A percentile compares a stretch with the other conserved stretches of the same genome.
Evolutionary conservation across 2,113 vertebrate genomes (phyloP).

Genomic region (Ciconia boyciana): DNA sequence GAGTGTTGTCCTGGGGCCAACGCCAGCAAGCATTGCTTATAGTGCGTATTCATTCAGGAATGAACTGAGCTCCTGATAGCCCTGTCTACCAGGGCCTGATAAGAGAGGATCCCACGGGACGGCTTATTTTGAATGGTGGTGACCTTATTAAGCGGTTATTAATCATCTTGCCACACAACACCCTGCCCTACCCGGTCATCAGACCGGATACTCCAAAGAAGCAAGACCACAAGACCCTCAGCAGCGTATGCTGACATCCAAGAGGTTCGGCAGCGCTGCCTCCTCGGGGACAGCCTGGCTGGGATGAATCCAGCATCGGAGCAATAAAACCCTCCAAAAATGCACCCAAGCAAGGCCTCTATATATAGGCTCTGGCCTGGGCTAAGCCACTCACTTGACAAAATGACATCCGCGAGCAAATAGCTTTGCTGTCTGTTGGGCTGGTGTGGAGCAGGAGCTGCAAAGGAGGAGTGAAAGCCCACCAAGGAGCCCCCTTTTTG

Average conservation of each 20-base stretch:
- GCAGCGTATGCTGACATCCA: background rate
- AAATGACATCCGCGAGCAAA: constrained; percentile 50
- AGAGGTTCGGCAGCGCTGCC: background rate
- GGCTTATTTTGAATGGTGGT: constrained; percentile 11
- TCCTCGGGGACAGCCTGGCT: constrained; percentile 21
- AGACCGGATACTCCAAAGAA: background rate
- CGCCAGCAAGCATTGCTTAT: background rate
- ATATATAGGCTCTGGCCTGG: constrained; percentile 38
- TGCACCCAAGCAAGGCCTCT: constrained; percentile 24
- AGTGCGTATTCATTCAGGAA: constrained; percentile 45
- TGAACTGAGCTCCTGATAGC: constrained; percentile 20
- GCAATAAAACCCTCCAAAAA: constrained; percentile 46
- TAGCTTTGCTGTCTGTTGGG: constrained; percentile 35
- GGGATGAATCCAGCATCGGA: constrained; percentile 9
- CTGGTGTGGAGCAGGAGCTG: background rate
- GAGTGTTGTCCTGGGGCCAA: constrained; percentile 22
- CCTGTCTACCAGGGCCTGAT: constrained; percentile 38
- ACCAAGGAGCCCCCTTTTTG: background rate
- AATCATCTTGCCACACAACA: background rate
- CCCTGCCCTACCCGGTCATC: background rate
- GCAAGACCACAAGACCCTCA: background rate
- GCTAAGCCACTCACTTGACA: constrained; percentile 5
- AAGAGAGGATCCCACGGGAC: background rate
- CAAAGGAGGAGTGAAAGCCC: background rate
- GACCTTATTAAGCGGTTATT: constrained; percentile 9